A percentile compares a stretch with the other conserved stretches of the same genome.
phyloP scores from a whole-genome alignment of 1,140 invertebrate genomes.

The Drosophila oshimai region DNA sequence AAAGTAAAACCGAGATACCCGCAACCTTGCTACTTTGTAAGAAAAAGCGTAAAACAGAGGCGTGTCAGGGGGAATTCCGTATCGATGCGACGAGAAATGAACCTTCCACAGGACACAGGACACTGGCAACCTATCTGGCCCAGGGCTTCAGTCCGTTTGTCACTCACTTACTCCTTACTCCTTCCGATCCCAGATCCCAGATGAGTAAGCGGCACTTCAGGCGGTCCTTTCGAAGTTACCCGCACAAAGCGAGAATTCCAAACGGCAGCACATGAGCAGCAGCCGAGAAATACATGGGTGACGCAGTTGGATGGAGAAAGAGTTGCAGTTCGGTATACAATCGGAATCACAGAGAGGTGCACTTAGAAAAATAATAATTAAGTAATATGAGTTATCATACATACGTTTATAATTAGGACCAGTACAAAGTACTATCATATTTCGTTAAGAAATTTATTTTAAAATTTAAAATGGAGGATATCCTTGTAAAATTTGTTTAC shows the following conservation, averaged over 20 bases:
- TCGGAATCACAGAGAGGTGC: not conserved
- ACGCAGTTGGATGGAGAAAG: not conserved
- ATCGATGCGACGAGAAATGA: conserved; percentile 7
- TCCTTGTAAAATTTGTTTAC: no score
- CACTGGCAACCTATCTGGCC: not conserved
- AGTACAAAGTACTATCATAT: no score
- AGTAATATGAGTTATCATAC: no score
- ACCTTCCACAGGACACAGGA: not conserved
- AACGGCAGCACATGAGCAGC: not conserved
- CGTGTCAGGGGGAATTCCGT: conserved; percentile 1
- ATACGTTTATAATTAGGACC: no score
- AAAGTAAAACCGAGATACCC: conserved; percentile 19
- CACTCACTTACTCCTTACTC: conserved; percentile 1
- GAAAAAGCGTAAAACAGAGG: not conserved
- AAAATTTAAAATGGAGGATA: no score
- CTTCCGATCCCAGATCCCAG: conserved; percentile 16
- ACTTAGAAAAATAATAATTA: conserved; percentile 1
- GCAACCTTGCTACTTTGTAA: conserved; percentile 27
- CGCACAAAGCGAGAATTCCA: conserved; percentile 27
- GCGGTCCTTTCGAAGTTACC: conserved; percentile 11
- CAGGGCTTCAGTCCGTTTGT: not conserved
- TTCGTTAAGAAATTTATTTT: no score
- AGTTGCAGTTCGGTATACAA: conserved; percentile 10
- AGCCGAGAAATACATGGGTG: conserved; percentile 24
- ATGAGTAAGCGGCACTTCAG: conserved; percentile 32